Percentiles rank a stretch among this genome's conserved stretches.
These are phyloP conservation scores for Oryzias woworae DNA, from an alignment of 2,113 vertebrate species.

Conservation along the genomic window DNA sequence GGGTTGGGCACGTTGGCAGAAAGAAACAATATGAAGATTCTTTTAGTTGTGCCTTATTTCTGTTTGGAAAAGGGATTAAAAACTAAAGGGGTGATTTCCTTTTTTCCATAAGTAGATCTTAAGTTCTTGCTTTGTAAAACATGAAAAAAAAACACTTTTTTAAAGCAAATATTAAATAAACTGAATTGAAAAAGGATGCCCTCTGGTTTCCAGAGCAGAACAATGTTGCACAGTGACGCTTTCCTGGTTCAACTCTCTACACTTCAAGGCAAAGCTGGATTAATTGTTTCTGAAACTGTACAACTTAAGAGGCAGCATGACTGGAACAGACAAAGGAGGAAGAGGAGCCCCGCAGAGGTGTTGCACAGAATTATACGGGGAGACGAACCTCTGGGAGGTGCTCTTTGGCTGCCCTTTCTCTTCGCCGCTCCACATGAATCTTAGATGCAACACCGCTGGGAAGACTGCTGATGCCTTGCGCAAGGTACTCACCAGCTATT, in stretches of 20 bases:
- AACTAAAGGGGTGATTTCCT: too few relatives aligned
- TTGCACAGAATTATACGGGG: conserved; percentile 51
- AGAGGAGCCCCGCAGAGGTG: conserved; percentile 37
- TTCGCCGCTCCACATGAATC: conserved; percentile 58
- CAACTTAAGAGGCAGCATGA: conserved; percentile 31
- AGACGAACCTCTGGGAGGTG: conserved; percentile 56
- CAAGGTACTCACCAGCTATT: conserved; percentile 39
- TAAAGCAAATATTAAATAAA: too few relatives aligned
- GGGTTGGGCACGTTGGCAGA: too few relatives aligned
- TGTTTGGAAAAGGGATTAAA: too few relatives aligned
- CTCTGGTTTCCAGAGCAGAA: too few relatives aligned
- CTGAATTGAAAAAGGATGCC: too few relatives aligned
- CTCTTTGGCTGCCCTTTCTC: conserved; percentile 70
- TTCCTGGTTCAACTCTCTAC: conserved; percentile 1
- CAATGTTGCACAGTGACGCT: background rate
- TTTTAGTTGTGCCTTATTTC: too few relatives aligned
- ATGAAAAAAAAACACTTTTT: too few relatives aligned
- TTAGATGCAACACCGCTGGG: conserved; percentile 54
- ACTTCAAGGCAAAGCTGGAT: conserved; percentile 11
- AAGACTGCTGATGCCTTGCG: conserved; percentile 53
- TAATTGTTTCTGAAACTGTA: conserved; percentile 45
- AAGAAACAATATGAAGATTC: too few relatives aligned
- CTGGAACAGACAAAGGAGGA: conserved; percentile 25
- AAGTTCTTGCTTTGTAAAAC: too few relatives aligned
- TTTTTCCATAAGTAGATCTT: too few relatives aligned